Conservation (phyloP, 2,113 vertebrate genomes). For the Hemicordylus capensis region DNA sequence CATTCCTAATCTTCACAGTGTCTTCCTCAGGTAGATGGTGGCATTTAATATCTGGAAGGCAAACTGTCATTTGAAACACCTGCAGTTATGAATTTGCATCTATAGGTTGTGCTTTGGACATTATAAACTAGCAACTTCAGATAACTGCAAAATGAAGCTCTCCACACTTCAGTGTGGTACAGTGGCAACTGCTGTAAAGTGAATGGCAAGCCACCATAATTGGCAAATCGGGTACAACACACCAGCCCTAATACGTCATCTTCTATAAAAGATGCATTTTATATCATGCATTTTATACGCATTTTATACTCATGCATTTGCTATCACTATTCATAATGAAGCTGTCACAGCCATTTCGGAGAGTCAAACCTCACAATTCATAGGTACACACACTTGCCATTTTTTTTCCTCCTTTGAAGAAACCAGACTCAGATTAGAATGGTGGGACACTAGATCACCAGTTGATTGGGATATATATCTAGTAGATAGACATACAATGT, state of each 20-base stretch:
- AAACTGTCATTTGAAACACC: background rate
- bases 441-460: too few species aligned
- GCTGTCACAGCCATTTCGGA: too few species aligned
- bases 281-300: too few species aligned
- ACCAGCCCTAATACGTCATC: background rate
- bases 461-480: too few species aligned
- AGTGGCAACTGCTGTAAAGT: background rate
- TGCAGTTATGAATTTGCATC: background rate
- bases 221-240: background rate
- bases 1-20: too few species aligned
- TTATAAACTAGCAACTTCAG: background rate
- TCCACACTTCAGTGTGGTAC: background rate
- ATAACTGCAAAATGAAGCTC: background rate
- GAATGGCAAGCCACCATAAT: background rate
- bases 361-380: too few species aligned
- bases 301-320: too few species aligned
- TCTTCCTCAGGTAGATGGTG: background rate
- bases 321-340: too few species aligned
- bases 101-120: background rate
- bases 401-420: too few species aligned
- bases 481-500: too few species aligned
- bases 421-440: too few species aligned
- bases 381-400: too few species aligned
- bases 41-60: background rate
- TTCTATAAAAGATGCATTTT: background rate